Evolutionary conservation across 2,113 vertebrate species (phyloP).

Genomic region (Chloropsis cyanopogon): DNA sequence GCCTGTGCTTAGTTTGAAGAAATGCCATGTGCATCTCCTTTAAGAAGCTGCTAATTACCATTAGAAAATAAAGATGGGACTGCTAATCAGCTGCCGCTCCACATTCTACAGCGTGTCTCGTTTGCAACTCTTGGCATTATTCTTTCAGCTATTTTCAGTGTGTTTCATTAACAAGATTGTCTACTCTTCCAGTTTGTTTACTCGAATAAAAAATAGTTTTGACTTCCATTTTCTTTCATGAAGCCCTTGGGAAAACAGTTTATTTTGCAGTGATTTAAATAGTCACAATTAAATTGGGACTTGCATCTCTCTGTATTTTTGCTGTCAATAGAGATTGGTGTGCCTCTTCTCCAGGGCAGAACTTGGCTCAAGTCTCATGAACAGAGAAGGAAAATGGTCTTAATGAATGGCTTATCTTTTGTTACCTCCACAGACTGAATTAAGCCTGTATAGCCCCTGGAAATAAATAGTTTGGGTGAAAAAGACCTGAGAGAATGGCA

Average conservation of each 20-base stretch:
- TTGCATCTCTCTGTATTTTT: neutral
- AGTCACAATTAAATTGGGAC: slow-evolving; percentile 55
- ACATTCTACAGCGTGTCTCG: slow-evolving; percentile 7
- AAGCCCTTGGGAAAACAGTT: slow-evolving; percentile 52
- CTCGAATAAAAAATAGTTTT: slow-evolving; percentile 59
- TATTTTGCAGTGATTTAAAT: slow-evolving; percentile 64
- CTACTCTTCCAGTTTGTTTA: slow-evolving; percentile 62
- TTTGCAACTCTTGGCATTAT: slow-evolving; percentile 51
- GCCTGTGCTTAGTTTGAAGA: slow-evolving; percentile 26
- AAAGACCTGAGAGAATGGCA: neutral
- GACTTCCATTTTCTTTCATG: slow-evolving; percentile 58
- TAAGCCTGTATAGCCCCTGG: neutral
- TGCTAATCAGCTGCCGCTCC: slow-evolving; percentile 40
- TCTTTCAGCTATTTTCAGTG: slow-evolving; percentile 55
- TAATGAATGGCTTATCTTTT: neutral
- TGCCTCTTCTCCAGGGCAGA: neutral
- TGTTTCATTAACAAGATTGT: slow-evolving; percentile 66
- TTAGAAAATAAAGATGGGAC: slow-evolving; percentile 10
- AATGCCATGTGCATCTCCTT: neutral
- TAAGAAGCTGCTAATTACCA: slow-evolving; percentile 33
- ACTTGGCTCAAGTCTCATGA: neutral
- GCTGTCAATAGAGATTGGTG: neutral
- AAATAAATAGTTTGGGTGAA: neutral
- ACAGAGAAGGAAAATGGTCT: neutral
- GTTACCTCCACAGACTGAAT: neutral